phyloP scores from a whole-genome alignment of 2,113 vertebrate species.

The Dendrocopos noguchii region DNA sequence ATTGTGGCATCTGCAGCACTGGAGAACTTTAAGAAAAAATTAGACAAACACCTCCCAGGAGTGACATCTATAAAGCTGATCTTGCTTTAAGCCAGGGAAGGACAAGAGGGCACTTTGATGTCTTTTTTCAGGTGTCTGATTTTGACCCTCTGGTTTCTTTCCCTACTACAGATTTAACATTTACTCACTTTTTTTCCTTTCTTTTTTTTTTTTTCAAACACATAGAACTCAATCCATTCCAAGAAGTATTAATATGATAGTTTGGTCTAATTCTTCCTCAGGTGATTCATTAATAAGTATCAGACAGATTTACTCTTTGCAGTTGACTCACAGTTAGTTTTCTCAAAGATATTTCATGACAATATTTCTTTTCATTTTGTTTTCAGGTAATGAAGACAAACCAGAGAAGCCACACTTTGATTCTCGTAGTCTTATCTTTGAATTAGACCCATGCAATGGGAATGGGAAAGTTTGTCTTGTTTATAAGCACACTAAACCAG shows the following conservation, averaged over 20 bases:
- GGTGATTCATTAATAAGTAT: not conserved
- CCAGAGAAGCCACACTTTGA: conserved; percentile 88
- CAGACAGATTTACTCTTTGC: not conserved
- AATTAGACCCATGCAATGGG: conserved; percentile 90
- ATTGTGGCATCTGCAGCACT: not conserved
- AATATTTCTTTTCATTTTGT: not conserved
- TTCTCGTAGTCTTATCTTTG: conserved; percentile 88
- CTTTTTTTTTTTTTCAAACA: not conserved
- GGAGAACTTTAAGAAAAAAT: not conserved
- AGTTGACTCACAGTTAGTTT: not conserved
- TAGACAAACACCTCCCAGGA: not conserved
- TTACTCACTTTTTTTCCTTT: not conserved
- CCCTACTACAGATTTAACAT: not conserved
- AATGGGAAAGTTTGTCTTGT: conserved; percentile 95
- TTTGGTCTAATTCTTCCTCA: not conserved
- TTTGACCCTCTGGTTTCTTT: not conserved
- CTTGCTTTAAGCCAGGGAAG: not conserved
- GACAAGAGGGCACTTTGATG: not conserved
- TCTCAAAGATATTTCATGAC: not conserved
- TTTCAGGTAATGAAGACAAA: conserved; percentile 65
- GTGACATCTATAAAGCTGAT: not conserved
- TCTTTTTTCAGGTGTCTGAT: not conserved
- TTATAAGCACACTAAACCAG: conserved; percentile 88
- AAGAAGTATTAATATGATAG: not conserved
- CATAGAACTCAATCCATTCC: not conserved